Conservation (phyloP, 2,888 invertebrate genomes). For the Ophion obscuratus region DNA sequence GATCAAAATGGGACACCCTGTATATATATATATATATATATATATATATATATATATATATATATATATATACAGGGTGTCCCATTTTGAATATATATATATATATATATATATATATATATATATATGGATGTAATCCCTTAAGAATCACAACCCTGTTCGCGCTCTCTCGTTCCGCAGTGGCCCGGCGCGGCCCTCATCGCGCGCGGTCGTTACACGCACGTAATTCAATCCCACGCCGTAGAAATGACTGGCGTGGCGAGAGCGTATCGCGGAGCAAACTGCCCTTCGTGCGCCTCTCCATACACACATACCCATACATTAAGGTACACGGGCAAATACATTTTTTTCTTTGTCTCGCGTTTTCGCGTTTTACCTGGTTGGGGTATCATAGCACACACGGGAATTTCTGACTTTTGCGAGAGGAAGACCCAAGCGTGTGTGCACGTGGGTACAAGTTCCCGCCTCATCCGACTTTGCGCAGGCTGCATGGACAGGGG, state of each 20-base stretch:
- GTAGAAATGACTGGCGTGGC: slow-evolving; percentile 73
- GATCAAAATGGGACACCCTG: no score
- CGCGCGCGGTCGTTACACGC: slow-evolving; percentile 71
- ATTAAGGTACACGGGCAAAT: neutral
- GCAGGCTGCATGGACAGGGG: slow-evolving; percentile 15
- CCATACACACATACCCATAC: slow-evolving; percentile 13
- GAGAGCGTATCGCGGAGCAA: slow-evolving; percentile 56
- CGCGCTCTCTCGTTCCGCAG: slow-evolving; percentile 44
- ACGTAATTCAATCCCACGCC: slow-evolving; percentile 77
- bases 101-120: slow-evolving; percentile 4
- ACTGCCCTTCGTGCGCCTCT: slow-evolving; percentile 41
- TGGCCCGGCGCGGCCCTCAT: slow-evolving; percentile 46
- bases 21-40: no score
- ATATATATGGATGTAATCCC: slow-evolving; percentile 18
- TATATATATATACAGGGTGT: slow-evolving; percentile 7
- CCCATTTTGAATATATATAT: no score
- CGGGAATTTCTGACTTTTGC: slow-evolving; percentile 47
- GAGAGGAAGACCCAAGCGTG: slow-evolving; percentile 23
- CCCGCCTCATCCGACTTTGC: slow-evolving; percentile 27
- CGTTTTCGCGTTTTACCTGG: slow-evolving; percentile 64
- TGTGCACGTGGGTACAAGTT: neutral
- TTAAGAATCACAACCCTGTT: slow-evolving; percentile 50
- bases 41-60: neutral
- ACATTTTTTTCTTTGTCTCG: slow-evolving; percentile 30
- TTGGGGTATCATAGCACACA: slow-evolving; percentile 2